Conservation (phyloP, 2,113 vertebrate genomes). For the Paraplagusia blochii region DNA sequence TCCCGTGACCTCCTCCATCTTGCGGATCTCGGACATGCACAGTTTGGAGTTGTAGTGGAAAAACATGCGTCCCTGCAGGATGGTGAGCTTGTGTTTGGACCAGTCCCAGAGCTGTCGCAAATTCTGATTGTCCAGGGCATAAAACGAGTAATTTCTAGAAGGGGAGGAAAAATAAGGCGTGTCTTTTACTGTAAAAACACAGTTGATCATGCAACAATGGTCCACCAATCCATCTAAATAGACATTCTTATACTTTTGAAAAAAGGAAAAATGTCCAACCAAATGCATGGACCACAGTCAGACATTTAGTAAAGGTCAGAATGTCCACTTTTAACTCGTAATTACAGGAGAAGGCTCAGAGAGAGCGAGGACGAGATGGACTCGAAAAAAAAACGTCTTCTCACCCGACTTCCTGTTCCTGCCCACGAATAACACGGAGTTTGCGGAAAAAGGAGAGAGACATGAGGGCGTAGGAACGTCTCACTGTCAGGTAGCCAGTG, state of each 20-base stretch:
- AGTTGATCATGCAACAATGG: constrained; percentile 22
- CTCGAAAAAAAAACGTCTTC: constrained; percentile 40
- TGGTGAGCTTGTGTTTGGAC: constrained; percentile 93
- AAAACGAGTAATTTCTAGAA: constrained; percentile 92
- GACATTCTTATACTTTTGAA: constrained; percentile 44
- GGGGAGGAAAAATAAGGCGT: neutral
- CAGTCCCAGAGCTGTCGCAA: constrained; percentile 98
- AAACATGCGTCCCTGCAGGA: constrained; percentile 87
- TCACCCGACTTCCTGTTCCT: constrained; percentile 86
- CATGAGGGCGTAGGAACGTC: constrained; percentile 91
- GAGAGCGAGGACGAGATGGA: constrained; percentile 26
- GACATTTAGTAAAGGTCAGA: constrained; percentile 57
- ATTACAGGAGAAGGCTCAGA: constrained; percentile 60
- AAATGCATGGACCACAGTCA: constrained; percentile 45
- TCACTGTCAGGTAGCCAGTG: constrained; percentile 91
- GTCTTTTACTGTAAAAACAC: constrained; percentile 16
- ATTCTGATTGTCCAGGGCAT: constrained; percentile 96
- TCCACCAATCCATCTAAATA: constrained; percentile 19
- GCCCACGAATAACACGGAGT: constrained; percentile 87
- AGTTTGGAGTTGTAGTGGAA: constrained; percentile 96
- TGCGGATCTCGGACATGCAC: constrained; percentile 89
- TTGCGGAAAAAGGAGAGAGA: constrained; percentile 96
- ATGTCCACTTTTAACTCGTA: constrained; percentile 61
- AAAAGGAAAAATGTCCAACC: constrained; percentile 33
- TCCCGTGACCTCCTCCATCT: constrained; percentile 90